Evolutionary conservation across 2,797 vertebrate genomes (phyloP), one percentile per base, ranked within the genome.

Genomic region (Lycodopsis pacificus): DNA sequence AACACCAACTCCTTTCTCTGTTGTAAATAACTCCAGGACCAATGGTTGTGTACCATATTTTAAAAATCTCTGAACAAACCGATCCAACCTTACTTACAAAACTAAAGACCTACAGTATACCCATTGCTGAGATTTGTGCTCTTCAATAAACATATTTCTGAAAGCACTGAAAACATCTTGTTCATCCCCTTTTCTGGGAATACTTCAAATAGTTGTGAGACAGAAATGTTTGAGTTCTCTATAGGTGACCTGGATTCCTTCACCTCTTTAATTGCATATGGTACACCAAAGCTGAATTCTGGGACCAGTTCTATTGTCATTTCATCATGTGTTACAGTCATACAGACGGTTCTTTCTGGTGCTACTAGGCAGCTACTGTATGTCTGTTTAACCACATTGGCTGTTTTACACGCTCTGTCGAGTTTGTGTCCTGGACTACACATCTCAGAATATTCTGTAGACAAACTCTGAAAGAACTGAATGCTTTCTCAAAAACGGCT

Each of bases 21-120:
- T 38, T 67, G 65, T 76, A 76, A 81, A 87, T 83, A 71, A 69
- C 73, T 83, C 48, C 40, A 46, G 2, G 12, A 56, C 65, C 63
- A 73, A 81, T 85, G 64, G 54, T 48, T 48, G 34, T 77, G 84
- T 61, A 65, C 25, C 53, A 66, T 66, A 69, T 83, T 85, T 79
- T 62, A 51, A 40, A 59, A 46, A 30, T 70, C 14, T 69, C 51
- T 54, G 48, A 63, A 73, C 57, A 67, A 59, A 72, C 71, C 62
- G 84, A 71, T 64, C 82, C 38, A 71, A 70, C 68, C 67, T 40
- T 77, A 8, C 46, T 59, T 48, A 19, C 25, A 56, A 17, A 70
- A 48, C 25, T 30, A 48, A 36, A 62, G 19, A 36, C 48, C 46
- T 44, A 19, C 27, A 42, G 2, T 7, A 40, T 15, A 54, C 19